Percentiles rank a stretch among this genome's conserved stretches.
These are phyloP conservation scores for Dermatemys mawii DNA, from an alignment of 2,113 vertebrate species.

Conservation along the genomic window DNA sequence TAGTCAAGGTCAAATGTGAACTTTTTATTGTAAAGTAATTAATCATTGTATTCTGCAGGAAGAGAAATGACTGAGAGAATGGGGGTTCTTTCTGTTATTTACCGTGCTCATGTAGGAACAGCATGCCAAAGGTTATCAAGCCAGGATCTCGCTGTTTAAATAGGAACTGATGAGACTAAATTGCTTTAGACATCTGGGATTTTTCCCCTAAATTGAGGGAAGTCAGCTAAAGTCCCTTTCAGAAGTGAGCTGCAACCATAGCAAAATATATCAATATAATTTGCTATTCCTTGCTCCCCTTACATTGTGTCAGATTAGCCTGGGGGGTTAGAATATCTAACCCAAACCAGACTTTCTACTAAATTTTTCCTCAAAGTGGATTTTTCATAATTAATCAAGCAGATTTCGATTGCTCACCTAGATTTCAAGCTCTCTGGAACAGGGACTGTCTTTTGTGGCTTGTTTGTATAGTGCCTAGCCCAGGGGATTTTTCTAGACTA, in stretches of 20 bases:
- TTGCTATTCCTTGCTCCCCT: not conserved
- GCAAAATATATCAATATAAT: not conserved
- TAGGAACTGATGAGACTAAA: slow-evolving; percentile 11
- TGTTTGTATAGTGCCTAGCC: not conserved
- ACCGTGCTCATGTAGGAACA: not conserved
- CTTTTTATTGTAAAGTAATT: slow-evolving; percentile 45
- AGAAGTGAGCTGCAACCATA: not conserved
- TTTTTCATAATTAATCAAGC: not conserved
- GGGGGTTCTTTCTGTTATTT: slow-evolving; percentile 26
- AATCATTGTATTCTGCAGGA: slow-evolving; percentile 22
- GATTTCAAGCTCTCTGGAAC: not conserved
- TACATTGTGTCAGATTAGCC: not conserved
- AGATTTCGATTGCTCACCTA: not conserved
- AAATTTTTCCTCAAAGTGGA: not conserved
- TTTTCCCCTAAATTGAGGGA: not conserved
- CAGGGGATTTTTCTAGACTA: not conserved
- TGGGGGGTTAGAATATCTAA: not conserved
- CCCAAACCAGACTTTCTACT: not conserved
- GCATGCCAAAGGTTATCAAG: slow-evolving; percentile 44
- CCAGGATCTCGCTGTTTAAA: slow-evolving; percentile 60
- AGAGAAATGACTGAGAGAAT: slow-evolving; percentile 15
- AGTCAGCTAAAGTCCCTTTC: slow-evolving; percentile 24
- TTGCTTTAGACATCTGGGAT: not conserved
- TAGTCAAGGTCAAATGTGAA: slow-evolving; percentile 19
- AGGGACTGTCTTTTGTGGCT: not conserved